phyloP scores from a whole-genome alignment of 2,888 invertebrate species.

The Liopterus haemorrhoidalis region DNA sequence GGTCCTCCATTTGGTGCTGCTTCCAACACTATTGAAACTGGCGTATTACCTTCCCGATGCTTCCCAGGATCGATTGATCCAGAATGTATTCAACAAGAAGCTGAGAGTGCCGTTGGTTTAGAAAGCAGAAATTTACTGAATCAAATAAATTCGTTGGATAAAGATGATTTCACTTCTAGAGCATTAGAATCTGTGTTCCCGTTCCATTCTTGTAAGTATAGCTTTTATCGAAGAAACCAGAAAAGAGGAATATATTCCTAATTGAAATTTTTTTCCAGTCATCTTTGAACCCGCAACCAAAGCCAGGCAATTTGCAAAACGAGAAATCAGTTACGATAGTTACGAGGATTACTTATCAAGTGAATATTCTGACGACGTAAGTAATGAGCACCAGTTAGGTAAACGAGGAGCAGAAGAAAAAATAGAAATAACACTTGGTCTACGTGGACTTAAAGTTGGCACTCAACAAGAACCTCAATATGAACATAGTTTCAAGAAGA shows the following conservation, averaged over 20 bases:
- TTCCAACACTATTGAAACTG: constrained; percentile 18
- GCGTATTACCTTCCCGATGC: constrained; percentile 38
- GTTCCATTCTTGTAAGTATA: constrained; percentile 40
- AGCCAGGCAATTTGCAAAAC: constrained; percentile 6
- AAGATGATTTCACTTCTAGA: constrained; percentile 35
- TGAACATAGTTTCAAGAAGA: constrained; percentile 9
- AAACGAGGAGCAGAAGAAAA: constrained; percentile 29
- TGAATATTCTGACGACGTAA: background rate
- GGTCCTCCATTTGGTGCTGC: constrained; percentile 18
- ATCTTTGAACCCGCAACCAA: constrained; percentile 42
- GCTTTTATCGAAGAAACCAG: too few relatives aligned
- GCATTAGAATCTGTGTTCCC: too few relatives aligned
- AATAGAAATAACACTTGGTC: constrained; percentile 32
- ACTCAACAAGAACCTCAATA: constrained; percentile 1
- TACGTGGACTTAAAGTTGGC: constrained; percentile 28
- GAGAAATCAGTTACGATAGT: too few relatives aligned
- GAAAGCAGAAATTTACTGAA: constrained; percentile 1
- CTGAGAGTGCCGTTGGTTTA: constrained; percentile 10
- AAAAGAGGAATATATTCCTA: too few relatives aligned
- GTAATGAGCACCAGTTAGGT: constrained; percentile 15
- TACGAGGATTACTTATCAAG: too few relatives aligned
- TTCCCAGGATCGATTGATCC: constrained; percentile 34
- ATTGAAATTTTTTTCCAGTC: constrained; percentile 45
- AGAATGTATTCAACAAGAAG: constrained; percentile 36
- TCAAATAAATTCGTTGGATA: constrained; percentile 15